phyloP scores from a whole-genome alignment of 2,888 invertebrate species.

The Griposia aprilina region DNA sequence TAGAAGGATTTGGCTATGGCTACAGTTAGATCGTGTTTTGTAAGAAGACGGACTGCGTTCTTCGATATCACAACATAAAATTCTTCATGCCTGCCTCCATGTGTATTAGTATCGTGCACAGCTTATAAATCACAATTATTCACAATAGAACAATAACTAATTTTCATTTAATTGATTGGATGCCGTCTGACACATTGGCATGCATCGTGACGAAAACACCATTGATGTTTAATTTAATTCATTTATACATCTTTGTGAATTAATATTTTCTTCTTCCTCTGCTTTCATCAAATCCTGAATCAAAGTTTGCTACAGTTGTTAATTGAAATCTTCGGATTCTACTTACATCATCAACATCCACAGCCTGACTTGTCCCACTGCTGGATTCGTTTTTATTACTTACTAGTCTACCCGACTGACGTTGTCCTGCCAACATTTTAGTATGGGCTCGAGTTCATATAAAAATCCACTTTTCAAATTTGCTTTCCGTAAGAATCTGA shows the following conservation, averaged over 20 bases:
- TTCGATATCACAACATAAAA: conserved; percentile 24
- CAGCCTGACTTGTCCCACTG: background rate
- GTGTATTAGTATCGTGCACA: conserved; percentile 15
- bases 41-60: background rate
- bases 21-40: no score
- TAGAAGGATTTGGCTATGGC: no score
- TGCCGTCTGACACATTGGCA: conserved; percentile 23
- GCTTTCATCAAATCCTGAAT: background rate
- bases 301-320: background rate
- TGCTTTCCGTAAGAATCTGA: background rate
- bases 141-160: conserved; percentile 57
- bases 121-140: conserved; percentile 46
- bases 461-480: background rate
- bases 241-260: background rate
- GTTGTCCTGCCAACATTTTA: background rate
- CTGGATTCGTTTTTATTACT: background rate
- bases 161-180: conserved; percentile 47
- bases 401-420: background rate
- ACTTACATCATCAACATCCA: background rate
- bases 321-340: background rate
- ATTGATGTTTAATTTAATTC: background rate
- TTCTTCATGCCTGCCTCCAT: conserved; percentile 2
- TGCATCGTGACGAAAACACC: conserved; percentile 23
- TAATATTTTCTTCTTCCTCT: background rate
- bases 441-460: background rate